phyloP scores from a whole-genome alignment of 2,113 vertebrate species.

The Echinops telfairi region DNA sequence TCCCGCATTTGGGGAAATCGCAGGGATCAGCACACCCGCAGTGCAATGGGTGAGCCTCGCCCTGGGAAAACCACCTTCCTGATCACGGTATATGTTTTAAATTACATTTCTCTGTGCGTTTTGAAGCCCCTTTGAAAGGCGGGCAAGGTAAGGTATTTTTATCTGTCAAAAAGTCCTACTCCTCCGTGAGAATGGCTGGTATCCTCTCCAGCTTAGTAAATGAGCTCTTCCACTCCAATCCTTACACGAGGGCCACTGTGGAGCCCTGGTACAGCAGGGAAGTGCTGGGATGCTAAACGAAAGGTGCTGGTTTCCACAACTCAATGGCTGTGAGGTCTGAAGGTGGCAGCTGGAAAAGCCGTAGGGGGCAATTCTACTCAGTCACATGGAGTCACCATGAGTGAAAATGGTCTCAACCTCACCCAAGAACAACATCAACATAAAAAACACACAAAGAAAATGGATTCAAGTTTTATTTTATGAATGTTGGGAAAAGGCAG shows the following conservation, averaged over 20 bases:
- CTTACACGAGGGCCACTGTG: neutral
- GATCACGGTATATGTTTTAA: too few species aligned
- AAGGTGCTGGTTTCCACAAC: neutral
- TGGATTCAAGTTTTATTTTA: neutral
- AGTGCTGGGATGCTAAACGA: neutral
- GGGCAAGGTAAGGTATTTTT: too few species aligned
- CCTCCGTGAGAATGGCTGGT: neutral
- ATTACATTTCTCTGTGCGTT: too few species aligned
- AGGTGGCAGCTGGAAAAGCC: neutral
- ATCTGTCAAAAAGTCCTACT: neutral
- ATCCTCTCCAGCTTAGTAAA: slow-evolving; percentile 20
- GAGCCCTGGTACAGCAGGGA: neutral
- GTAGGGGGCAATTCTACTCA: neutral
- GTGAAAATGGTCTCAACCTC: neutral
- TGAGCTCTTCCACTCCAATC: neutral
- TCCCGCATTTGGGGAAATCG: too few species aligned
- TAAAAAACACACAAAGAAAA: neutral
- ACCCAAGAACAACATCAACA: neutral
- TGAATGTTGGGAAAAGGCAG: neutral
- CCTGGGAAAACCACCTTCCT: too few species aligned
- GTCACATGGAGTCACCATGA: neutral
- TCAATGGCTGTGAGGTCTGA: neutral
- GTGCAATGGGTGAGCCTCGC: too few species aligned
- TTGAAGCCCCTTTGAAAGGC: too few species aligned
- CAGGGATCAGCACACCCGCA: too few species aligned